Evolutionary conservation across 2,797 vertebrate species (phyloP).

Genomic region (Enoplosus armatus): DNA sequence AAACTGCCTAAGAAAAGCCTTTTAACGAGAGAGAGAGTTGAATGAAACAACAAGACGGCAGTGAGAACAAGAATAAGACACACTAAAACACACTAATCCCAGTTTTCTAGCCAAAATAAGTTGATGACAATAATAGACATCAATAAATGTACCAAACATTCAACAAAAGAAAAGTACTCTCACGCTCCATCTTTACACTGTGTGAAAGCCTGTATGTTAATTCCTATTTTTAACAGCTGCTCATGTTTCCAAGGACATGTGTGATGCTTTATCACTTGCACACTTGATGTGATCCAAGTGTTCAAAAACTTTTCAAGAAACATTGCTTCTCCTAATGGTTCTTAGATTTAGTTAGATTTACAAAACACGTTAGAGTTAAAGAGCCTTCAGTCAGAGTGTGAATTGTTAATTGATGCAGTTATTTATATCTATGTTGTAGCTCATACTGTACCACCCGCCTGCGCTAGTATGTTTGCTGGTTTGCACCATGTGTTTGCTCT

Average conservation of each 20-base stretch:
- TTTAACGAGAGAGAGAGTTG: neutral
- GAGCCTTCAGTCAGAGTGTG: constrained; percentile 3
- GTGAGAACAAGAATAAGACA: neutral
- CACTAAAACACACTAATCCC: neutral
- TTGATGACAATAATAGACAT: neutral
- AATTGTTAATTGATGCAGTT: constrained; percentile 33
- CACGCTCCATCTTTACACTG: neutral
- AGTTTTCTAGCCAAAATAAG: neutral
- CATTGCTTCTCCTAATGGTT: neutral
- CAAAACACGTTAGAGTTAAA: constrained; percentile 1
- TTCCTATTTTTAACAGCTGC: constrained; percentile 53
- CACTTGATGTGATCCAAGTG: neutral
- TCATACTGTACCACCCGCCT: constrained; percentile 5
- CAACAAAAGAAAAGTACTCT: neutral
- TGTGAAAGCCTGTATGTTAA: constrained; percentile 16
- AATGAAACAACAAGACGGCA: neutral
- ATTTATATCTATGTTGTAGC: constrained; percentile 41
- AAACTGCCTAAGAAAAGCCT: too few species aligned
- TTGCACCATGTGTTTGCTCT: constrained; percentile 64
- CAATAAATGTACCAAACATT: neutral
- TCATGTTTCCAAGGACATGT: constrained; percentile 39
- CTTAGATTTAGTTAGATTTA: neutral
- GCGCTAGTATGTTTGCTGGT: constrained; percentile 50
- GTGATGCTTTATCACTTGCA: constrained; percentile 25
- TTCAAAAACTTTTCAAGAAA: constrained; percentile 2